Base-by-base conservation (phyloP, 2,113 vertebrate species). In the Hydrochoerus hydrochaeris region DNA sequence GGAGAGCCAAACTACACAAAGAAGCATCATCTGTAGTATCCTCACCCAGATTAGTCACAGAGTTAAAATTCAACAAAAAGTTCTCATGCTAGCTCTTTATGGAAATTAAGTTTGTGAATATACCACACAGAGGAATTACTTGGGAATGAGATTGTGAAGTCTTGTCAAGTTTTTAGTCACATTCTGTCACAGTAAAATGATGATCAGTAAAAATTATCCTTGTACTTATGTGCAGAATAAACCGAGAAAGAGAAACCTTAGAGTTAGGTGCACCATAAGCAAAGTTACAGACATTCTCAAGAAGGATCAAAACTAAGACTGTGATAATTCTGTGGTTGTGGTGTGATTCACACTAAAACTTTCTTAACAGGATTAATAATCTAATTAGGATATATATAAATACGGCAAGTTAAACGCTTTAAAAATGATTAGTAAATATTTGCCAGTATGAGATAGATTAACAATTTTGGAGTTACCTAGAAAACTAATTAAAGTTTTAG, bases 181-280 rank as follows among this genome's bases (percentile, higher is more conserved):
- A 20, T 73, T 85, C 90, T 87, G 38, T 91, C 20, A 41, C 10
- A 78, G 57, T 84, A 85, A 85, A 95, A 81, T 88, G 41, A 22
- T 62, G 28, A 83, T 95, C 41, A 78, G 54, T 62, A 80, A 93
- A 93, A 92, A 30, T 52, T 84, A 88, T 90, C 24, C 82, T 57
- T 88, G 38, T 82, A 35, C 46, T 82, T 69, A 62, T 2, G 20
- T 44, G 3, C 30, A 83, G 28, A 71, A n/a, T 80, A 2, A 84
- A 38, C 28, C 85, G n/a, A 60, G 24, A 58, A 77, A 65, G 32
- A 75, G 54, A 89, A 77, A 67, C 32, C 0, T 52, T 81, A 88
- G 13, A 46, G 60, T 9, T 60, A 83, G 57, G 10, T 13, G 17
- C 3, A 8, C 44, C 11, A 7, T 49, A 32, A 75, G 44, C 75